A percentile compares a stretch with the other conserved stretches of the same genome.
phyloP scores from a whole-genome alignment of 2,113 vertebrate species.

The Corydoras sp. region DNA sequence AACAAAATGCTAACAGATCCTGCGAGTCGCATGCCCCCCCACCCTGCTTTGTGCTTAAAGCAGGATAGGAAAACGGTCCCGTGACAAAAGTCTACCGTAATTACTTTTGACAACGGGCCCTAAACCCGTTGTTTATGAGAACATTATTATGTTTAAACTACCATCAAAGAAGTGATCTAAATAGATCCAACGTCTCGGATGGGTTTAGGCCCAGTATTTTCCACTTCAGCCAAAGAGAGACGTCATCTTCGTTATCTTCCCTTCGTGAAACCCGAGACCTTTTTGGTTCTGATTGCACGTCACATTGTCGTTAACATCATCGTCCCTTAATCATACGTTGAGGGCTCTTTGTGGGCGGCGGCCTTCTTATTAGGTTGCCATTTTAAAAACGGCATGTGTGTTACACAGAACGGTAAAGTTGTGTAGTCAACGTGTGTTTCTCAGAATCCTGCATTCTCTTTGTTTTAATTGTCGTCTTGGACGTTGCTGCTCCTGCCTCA shows the following conservation, averaged over 20 bases:
- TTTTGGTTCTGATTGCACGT: conserved; percentile 31
- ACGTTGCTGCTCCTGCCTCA: conserved; percentile 19
- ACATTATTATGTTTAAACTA: conserved; percentile 46
- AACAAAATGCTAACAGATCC: conserved; percentile 44
- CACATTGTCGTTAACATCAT: conserved; percentile 20
- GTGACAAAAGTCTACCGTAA: conserved; percentile 41
- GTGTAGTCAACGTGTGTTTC: too few relatives aligned
- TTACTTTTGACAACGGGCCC: conserved; percentile 45
- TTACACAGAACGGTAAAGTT: too few relatives aligned
- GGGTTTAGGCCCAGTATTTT: conserved; percentile 22
- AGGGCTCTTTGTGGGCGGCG: too few relatives aligned
- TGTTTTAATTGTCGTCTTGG: conserved; percentile 3
- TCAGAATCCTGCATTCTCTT: background rate
- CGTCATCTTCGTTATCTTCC: conserved; percentile 36
- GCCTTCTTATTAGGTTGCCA: too few relatives aligned
- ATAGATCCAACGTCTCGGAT: conserved; percentile 28
- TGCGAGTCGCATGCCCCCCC: background rate
- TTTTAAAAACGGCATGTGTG: too few relatives aligned
- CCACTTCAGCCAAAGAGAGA: conserved; percentile 20
- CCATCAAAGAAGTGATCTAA: conserved; percentile 45
- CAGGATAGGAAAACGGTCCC: conserved; percentile 24
- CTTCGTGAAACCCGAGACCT: conserved; percentile 37
- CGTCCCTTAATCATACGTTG: conserved; percentile 40
- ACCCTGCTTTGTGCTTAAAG: conserved; percentile 36
- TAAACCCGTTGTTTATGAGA: conserved; percentile 49